Evolutionary conservation across 2,888 invertebrate species (phyloP), one percentile per base, ranked within the genome.

Genomic region (Nephrocerus scutellatus): DNA sequence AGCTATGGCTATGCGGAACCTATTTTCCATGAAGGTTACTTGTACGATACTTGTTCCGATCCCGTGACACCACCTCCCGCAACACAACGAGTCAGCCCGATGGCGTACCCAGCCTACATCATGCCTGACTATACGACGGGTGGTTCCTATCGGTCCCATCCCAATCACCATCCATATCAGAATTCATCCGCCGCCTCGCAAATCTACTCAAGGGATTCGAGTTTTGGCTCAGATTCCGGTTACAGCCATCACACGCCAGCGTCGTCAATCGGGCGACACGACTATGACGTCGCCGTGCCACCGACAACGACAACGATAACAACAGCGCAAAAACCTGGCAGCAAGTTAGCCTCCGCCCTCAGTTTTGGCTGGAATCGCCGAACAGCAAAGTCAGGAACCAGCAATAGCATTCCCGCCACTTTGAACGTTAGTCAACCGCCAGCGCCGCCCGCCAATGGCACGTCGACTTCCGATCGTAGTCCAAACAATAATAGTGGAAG

Each of bases 161-260:
- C 29, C 6, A 30, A 37, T 23, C 34, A 33, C 30, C 46, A 51
- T 19, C 41, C 45, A 26, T 51, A 44, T 41, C 49, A 47, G 21
- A 47, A 50, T 12, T 39, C 48, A 3, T n/a, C n/a, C n/a, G n/a
- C n/a, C n/a, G n/a, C n/a, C n/a, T 33, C 44, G 12, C 51, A 77
- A 55, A 77, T 78, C 25, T 79, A 79, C 36, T 78, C 79, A 46
- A 78, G 79, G 49, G 82, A 83, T 56, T 84, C 84, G 5, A 84
- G 84, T 5, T 82, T 86, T 50, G 86, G 86, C 20, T 86, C 86
- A 7, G 87, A 87, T 67, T 86, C 86, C 30, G 86, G 87, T 8
- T 87, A 87, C 67, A 87, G 86, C 64, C 85, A 87, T 66, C 63
- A 68, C 23, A 68, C 68, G 36, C 68, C 66, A 3, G 59, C 63